phyloP scores from a whole-genome alignment of 2,797 vertebrate species.

The Echiichthys vipera region DNA sequence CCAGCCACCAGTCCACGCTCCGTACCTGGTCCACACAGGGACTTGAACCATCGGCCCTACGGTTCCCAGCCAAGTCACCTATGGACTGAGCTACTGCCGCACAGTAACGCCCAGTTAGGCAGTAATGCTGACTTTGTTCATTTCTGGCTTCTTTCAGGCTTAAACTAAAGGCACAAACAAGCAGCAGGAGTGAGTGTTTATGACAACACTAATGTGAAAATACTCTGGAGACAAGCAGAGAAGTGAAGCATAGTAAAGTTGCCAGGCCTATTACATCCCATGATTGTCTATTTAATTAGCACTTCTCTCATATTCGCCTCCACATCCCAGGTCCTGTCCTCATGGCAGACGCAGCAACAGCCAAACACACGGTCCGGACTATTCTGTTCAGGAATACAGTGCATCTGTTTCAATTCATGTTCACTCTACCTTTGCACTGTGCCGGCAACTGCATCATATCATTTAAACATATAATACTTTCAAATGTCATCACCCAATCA shows the following conservation, averaged over 20 bases:
- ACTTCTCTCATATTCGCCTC: constrained; percentile 35
- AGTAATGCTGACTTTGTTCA: constrained; percentile 1
- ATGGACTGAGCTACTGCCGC: too few species aligned
- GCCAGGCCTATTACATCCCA: constrained; percentile 61
- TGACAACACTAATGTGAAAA: constrained; percentile 47
- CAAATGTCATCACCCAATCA: not conserved
- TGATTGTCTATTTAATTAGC: constrained; percentile 69
- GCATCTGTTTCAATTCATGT: not conserved
- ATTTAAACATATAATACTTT: not conserved
- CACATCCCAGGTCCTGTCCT: constrained; percentile 14
- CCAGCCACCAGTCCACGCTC: too few species aligned
- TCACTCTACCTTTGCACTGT: not conserved
- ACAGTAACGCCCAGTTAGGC: too few species aligned
- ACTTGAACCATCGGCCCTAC: too few species aligned
- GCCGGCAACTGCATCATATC: not conserved
- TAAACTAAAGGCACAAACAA: constrained; percentile 45
- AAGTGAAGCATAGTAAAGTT: constrained; percentile 55
- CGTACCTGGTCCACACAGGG: too few species aligned
- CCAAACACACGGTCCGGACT: not conserved
- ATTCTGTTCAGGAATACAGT: not conserved
- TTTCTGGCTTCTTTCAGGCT: constrained; percentile 10
- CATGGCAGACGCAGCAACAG: constrained; percentile 9
- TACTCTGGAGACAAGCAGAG: constrained; percentile 39
- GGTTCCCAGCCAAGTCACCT: too few species aligned
- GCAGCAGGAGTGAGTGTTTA: constrained; percentile 38